These are phyloP conservation scores for Sebastes elongatus DNA, from an alignment of 2,797 vertebrate genomes.

Conservation along the genomic window DNA sequence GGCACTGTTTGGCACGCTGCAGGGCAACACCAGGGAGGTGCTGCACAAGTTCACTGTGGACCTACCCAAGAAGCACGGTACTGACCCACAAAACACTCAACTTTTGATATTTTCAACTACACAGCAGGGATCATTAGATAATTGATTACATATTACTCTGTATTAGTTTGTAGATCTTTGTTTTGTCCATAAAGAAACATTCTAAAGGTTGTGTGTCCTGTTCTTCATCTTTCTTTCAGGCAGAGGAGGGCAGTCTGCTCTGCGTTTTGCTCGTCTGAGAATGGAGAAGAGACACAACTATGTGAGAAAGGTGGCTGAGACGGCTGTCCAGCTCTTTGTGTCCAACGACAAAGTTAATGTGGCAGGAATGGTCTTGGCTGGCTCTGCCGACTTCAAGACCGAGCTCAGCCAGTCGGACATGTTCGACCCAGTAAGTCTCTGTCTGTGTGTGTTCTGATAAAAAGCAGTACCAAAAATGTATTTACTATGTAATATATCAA, in stretches of 20 bases:
- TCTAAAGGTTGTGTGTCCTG: neutral
- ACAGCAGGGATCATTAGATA: neutral
- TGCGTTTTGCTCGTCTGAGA: slow-evolving; percentile 97
- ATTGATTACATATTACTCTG: neutral
- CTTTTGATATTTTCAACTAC: neutral
- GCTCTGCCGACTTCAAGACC: slow-evolving; percentile 99
- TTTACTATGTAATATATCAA: neutral
- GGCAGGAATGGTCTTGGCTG: slow-evolving; percentile 96
- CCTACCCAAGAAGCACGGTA: slow-evolving; percentile 99
- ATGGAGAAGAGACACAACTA: slow-evolving; percentile 99
- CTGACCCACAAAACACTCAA: slow-evolving; percentile 9
- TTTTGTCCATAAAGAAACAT: neutral
- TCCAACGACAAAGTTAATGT: slow-evolving; percentile 99
- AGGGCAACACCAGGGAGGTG: slow-evolving; percentile 98
- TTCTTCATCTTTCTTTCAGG: slow-evolving; percentile 77
- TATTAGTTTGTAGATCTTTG: neutral
- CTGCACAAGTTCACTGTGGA: slow-evolving; percentile 99
- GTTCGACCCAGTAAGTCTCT: slow-evolving; percentile 94
- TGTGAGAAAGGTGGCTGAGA: slow-evolving; percentile 98
- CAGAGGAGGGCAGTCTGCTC: slow-evolving; percentile 97
- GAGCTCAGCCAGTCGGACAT: slow-evolving; percentile 99
- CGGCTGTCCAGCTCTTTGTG: slow-evolving; percentile 97
- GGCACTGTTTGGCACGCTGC: slow-evolving; percentile 96
- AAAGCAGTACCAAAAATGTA: neutral
- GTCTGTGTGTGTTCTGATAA: slow-evolving; percentile 29